Base-by-base conservation (phyloP, 1,140 invertebrate species). In the Cotesia vestalis region DNA sequence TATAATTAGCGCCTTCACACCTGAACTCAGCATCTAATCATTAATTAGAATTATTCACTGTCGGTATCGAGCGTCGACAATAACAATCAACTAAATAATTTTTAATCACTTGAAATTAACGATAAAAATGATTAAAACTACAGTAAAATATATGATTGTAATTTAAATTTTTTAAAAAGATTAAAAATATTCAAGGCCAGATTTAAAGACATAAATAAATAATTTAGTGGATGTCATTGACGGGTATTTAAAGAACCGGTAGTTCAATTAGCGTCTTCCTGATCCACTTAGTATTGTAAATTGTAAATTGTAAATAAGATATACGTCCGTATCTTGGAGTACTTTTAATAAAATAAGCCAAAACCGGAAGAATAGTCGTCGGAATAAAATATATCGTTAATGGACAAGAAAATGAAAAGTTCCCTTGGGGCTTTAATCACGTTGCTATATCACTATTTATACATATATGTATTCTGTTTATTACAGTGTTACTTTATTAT, bases 391-490 rank as follows among this genome's bases (percentile, higher is more conserved):
- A 59, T 67, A 72, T 72, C 57, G 8, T 59, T 67, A 72, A 72
- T 72, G 64, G 46, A 17, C 20, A 34, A 40, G 57, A 72, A 67
- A 72, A 72, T 72, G 71, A 72, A 72, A 72, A 72, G 63, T 67
- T 62, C 20, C 55, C 71, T 66, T 55, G 53, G 17, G 71, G 71
- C 71, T 1, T 46, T 53, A 51, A 62, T 51, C 46, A 46, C 14
- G 12, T 35, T 9, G 61, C 27, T 27, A 27, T 27, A 27, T 27
- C 57, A 27, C 27, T 11, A 61, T 20, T 35, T 69, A 27, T 27
- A 27, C 27, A 27, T 27, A 27, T 27, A 27, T 27, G 27, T 27
- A 27, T 27, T 27, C 3, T 27, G 27, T 27, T 27, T 27, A 27
- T 1, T 27, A 27, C 27, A 27, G 27, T 27, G 27, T 2, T 27